phyloP scores from a whole-genome alignment of 2,797 vertebrate genomes.

The Eidolon dupreanum region DNA sequence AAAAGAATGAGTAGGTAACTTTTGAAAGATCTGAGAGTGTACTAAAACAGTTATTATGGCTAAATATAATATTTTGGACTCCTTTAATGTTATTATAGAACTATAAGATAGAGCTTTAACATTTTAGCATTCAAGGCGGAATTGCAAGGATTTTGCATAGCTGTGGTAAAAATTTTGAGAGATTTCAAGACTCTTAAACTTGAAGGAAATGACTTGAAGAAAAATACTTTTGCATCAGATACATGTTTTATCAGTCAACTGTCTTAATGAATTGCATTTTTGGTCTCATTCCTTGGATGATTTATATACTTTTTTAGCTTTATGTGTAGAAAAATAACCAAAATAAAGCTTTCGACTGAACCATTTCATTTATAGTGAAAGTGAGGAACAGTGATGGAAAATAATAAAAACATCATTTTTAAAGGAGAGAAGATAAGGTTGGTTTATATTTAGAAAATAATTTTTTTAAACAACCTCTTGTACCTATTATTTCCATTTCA shows the following conservation, averaged over 20 bases:
- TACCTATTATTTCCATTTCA: background rate
- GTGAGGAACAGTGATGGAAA: background rate
- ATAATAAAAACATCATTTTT: background rate
- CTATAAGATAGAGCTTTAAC: background rate
- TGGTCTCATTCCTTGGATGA: background rate
- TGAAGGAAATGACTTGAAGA: background rate
- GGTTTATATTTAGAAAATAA: background rate
- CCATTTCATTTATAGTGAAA: background rate
- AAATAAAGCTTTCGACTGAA: background rate
- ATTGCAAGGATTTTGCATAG: background rate
- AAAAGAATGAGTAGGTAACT: background rate
- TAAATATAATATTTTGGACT: background rate
- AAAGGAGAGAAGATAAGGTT: background rate
- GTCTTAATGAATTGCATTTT: background rate
- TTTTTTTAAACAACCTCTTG: background rate
- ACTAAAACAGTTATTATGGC: background rate
- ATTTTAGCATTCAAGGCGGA: background rate
- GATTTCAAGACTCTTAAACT: background rate
- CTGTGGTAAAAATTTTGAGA: background rate
- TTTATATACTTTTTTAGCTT: background rate
- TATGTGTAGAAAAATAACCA: background rate
- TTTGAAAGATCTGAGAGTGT: background rate
- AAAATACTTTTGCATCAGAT: background rate
- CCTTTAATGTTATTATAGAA: conserved; percentile 14
- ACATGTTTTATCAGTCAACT: background rate